Evolutionary conservation across 92 coral and sea anemone species (phyloP).

Genomic region (Anthopleura xanthogrammica): DNA sequence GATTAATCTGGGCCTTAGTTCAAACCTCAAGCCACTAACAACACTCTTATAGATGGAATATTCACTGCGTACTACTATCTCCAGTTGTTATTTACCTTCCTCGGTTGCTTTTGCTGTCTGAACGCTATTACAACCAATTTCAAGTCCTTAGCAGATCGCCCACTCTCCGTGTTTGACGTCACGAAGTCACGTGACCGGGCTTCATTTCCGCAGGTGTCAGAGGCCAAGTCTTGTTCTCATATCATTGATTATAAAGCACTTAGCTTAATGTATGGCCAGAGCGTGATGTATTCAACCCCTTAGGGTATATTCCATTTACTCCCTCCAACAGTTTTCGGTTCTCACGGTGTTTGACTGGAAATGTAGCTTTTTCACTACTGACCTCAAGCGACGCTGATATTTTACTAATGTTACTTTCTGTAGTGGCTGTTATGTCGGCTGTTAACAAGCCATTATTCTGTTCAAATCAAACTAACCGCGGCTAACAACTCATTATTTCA

Average conservation of each 20-base stretch:
- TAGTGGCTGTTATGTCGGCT: background rate
- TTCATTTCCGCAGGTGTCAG: conserved; percentile 23
- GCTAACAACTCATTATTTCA: background rate
- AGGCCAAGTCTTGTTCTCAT: conserved; percentile 6
- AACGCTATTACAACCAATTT: conserved; percentile 15
- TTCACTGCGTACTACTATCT: background rate
- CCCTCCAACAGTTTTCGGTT: background rate
- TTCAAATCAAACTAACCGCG: background rate
- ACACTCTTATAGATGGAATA: too few relatives aligned
- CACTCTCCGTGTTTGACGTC: conserved; percentile 21
- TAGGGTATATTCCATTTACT: background rate
- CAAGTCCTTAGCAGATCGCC: conserved; percentile 18
- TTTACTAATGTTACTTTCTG: background rate
- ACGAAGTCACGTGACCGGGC: conserved; percentile 12
- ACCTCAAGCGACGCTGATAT: background rate
- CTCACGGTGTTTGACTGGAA: background rate
- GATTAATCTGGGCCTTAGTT: background rate
- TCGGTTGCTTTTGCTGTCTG: background rate
- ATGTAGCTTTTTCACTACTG: background rate
- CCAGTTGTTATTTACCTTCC: background rate
- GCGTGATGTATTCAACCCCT: background rate
- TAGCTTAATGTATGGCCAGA: conserved; percentile 11
- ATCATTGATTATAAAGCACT: conserved; percentile 20
- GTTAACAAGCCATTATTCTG: background rate
- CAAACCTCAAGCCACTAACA: background rate